Evolutionary conservation across 2,113 vertebrate genomes (phyloP), one percentile per base, ranked within the genome.

Genomic region (Coptodon bakossiorum): DNA sequence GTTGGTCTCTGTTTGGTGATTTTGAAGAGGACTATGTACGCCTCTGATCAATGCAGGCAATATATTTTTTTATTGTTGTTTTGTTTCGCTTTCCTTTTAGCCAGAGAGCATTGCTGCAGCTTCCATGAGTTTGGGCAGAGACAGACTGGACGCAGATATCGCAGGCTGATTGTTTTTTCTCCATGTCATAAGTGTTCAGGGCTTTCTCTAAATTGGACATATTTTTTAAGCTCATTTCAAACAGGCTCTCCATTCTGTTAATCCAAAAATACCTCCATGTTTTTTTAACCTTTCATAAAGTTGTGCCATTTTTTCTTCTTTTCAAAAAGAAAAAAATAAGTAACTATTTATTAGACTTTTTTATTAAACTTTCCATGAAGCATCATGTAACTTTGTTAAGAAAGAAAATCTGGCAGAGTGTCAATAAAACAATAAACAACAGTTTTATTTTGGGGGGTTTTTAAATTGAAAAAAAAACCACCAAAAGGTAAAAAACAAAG

Each of bases 91-190:
- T 63, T 63, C 31, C 17, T 63, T 63, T 19, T 63, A 63, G 31
- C 59, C 59, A 63, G 17, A 63, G 31, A 36, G 17, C 31, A 63
- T 63, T 63, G 29, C 16, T 63, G 6, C 17, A 63, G 16, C 16
- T 36, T 36, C 14, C 29, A 34, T 61, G 29, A 31, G 57, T 61
- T 61, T 61, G 57, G 57, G 31, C 29, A 19, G 16, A 63, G 27
- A 36, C 0, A 63, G 31, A 0, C 29, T 63, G 1, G 59, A 63
- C 6, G 16, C 59, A 63, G 29, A 19, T 63, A 19, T 63, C 0
- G 0, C 9, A 63, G 59, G 29, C 31, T 11, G 31, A 19, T 63
- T 63, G 36, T 19, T 12, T 27, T 17, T 31, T 7, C 24, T 7
- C 24, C 57, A 61, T 0, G 29, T 2, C 29, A 63, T 63, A 19